phyloP scores from a whole-genome alignment of 2,797 vertebrate genomes.

The Pyrocephalus nanus region DNA sequence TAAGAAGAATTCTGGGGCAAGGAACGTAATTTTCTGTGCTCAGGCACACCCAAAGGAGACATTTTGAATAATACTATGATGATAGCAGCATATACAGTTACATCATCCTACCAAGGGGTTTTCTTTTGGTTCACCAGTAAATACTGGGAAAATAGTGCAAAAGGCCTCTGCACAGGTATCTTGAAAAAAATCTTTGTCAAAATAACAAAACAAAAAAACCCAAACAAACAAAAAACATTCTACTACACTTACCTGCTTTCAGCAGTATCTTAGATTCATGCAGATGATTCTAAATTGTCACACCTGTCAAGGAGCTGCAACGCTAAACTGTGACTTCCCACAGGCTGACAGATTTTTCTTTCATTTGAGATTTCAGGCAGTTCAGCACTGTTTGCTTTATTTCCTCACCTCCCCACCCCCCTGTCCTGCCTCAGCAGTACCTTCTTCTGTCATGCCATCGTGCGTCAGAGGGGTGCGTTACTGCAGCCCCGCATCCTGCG shows the following conservation, averaged over 20 bases:
- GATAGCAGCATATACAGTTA: background rate
- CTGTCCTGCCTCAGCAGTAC: background rate
- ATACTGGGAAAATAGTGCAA: background rate
- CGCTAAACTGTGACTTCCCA: background rate
- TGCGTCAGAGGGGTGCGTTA: background rate
- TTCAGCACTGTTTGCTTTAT: background rate
- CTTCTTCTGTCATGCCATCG: accelerated
- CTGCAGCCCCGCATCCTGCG: background rate
- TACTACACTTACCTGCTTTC: background rate
- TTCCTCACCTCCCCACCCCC: background rate
- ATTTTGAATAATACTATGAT: background rate
- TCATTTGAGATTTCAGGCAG: background rate
- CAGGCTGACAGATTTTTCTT: background rate
- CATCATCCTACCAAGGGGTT: background rate
- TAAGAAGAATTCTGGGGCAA: background rate
- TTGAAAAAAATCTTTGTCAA: background rate
- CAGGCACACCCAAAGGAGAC: background rate
- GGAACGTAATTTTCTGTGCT: background rate
- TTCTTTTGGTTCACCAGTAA: background rate
- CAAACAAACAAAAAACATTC: background rate
- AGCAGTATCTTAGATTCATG: background rate
- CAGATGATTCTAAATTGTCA: background rate
- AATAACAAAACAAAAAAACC: background rate
- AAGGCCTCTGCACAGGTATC: background rate
- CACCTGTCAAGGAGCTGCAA: background rate